Base-by-base conservation (phyloP, 2,113 vertebrate genomes). In the Oryzias javanicus region DNA sequence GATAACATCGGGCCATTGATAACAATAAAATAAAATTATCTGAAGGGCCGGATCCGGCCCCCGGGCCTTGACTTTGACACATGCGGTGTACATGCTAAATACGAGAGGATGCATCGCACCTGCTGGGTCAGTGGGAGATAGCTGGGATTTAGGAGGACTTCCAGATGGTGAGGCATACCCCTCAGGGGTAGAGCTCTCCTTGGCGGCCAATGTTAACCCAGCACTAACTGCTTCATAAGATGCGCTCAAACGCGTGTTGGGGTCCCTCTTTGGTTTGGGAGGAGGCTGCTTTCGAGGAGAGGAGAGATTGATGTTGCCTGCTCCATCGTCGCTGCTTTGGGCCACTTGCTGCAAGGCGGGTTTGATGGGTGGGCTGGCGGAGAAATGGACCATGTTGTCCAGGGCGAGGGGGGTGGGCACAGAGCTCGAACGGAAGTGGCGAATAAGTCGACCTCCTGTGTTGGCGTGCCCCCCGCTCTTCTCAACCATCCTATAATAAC, bases 231-330 rank as follows among this genome's bases (percentile, higher is more conserved):
- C 96, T 87, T 99, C 97, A 1, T 98, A 99, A 0, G 97, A 99
- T 49, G 95, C 96, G 6, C 97, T 99, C 81, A 99, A 91, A 62
- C 97, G 89, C 1, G 97, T 99, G 88, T 92, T 95, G 42, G 97
- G 97, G 89, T 98, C 95, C 89, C 97, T 90, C 92, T 98, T 98
- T 70, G 97, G 97, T 84, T 99, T 99, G 49, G 97, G 97, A 22
- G 96, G 97, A 85, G 97, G 97, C 76, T 98, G 96, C 91, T 97
- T 98, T 82, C 97, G 88, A 77, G 96, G 97, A 6, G 96, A 98
- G 1, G 93, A 94, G 55, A 94, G 90, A 74, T 76, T 67, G 12
- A 75, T 83, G 7, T 77, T 75, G 1, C 75, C 65, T 56, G 66
- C 56, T 6, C 74, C 86, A 0, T 97, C 95, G 0, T 97, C 94